A percentile compares a stretch with the other conserved stretches of the same genome.
Evolutionary conservation across 2,113 vertebrate species (phyloP).

Genomic region (Ammodramus savannarum): DNA sequence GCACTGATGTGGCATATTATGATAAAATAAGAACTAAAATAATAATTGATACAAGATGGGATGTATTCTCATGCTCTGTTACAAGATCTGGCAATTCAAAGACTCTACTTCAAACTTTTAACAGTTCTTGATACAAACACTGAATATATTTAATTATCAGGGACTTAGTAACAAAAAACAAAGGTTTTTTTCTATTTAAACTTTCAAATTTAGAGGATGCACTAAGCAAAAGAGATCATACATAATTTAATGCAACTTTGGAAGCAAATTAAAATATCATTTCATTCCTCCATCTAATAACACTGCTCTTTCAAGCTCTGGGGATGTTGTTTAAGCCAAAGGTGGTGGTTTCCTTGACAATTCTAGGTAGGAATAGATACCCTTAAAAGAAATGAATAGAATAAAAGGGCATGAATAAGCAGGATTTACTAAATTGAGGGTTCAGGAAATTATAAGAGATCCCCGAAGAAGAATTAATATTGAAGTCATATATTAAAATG

Average conservation of each 20-base stretch:
- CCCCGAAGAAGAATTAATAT: conserved; percentile 38
- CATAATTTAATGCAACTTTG: conserved; percentile 53
- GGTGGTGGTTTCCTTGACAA: conserved; percentile 11
- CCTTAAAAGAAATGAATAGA: neutral
- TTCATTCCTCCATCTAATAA: neutral
- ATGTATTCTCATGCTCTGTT: neutral
- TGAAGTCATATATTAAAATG: neutral
- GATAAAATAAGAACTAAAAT: neutral
- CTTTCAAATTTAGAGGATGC: conserved; percentile 38
- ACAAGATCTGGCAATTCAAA: neutral
- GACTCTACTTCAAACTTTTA: neutral
- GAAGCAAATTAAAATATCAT: conserved; percentile 33
- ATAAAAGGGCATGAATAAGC: neutral
- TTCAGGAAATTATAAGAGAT: neutral
- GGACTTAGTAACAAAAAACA: conserved; percentile 10
- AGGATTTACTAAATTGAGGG: conserved; percentile 6
- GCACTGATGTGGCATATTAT: neutral
- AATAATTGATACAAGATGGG: neutral
- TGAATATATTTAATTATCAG: conserved; percentile 9
- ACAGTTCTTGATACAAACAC: neutral
- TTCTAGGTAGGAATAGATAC: neutral
- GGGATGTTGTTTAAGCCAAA: neutral
- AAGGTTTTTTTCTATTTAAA: conserved; percentile 1
- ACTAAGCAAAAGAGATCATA: neutral
- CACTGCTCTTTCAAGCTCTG: neutral